phyloP scores from a whole-genome alignment of 2,888 invertebrate species.

The Mythimna ferrago region DNA sequence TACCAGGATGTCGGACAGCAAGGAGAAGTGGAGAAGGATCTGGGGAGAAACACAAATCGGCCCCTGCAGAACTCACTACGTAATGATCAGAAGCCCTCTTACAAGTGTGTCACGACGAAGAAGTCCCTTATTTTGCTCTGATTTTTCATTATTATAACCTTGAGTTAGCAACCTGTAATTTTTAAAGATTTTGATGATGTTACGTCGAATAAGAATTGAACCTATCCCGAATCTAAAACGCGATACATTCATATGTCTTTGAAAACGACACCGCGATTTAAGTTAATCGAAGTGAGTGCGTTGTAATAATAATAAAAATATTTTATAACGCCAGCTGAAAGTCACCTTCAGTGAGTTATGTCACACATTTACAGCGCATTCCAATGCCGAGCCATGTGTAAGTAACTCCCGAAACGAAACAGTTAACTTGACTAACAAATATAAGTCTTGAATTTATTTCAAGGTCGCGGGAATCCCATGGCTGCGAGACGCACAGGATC shows the following conservation, averaged over 20 bases:
- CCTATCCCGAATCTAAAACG: background rate
- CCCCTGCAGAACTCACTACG: too few relatives aligned
- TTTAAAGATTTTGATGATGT: too few relatives aligned
- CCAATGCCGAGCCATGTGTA: conserved; percentile 52
- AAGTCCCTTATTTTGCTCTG: background rate
- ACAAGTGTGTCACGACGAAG: too few relatives aligned
- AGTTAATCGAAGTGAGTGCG: conserved; percentile 31
- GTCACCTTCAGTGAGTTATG: conserved; percentile 63
- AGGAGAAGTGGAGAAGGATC: too few relatives aligned
- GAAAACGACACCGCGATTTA: background rate
- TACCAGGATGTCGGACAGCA: too few relatives aligned
- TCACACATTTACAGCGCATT: conserved; percentile 62
- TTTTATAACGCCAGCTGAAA: conserved; percentile 49
- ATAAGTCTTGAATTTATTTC: background rate
- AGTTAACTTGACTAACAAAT: conserved; percentile 7
- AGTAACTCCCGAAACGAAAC: conserved; percentile 52
- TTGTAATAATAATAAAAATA: conserved; percentile 14
- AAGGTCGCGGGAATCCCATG: too few relatives aligned
- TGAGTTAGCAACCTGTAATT: background rate
- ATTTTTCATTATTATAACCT: background rate
- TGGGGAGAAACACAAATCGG: too few relatives aligned
- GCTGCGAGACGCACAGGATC: too few relatives aligned
- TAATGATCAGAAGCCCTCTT: too few relatives aligned
- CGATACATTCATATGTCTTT: background rate
- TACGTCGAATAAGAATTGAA: too few relatives aligned